Evolutionary conservation across 23 tunicate species (phyloP).

Genomic region (Aplidium turbinatum): DNA sequence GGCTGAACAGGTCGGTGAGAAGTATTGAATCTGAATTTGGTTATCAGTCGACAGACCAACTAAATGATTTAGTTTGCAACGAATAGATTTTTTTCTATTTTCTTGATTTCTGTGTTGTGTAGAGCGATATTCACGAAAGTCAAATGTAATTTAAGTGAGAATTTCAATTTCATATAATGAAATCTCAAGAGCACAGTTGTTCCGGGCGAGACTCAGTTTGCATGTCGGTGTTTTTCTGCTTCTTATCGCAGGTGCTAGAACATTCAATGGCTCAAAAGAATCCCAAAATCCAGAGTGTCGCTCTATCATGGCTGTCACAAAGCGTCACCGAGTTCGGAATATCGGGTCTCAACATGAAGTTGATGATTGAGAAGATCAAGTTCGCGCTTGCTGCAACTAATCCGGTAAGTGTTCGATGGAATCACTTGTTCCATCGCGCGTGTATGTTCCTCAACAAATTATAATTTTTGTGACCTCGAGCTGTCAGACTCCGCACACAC

Average conservation of each 20-base stretch:
- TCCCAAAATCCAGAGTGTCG: conserved; percentile 89
- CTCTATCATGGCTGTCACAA: conserved; percentile 63
- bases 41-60: neutral
- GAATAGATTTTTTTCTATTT: too few species aligned
- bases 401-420: conserved; percentile 50
- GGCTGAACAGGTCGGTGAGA: conserved; percentile 49
- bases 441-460: too few species aligned
- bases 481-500: too few species aligned
- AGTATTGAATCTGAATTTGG: neutral
- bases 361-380: conserved; percentile 63
- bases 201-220: too few species aligned
- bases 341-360: conserved; percentile 59
- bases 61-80: too few species aligned
- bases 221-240: too few species aligned
- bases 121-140: too few species aligned
- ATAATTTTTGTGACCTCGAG: too few species aligned
- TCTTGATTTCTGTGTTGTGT: too few species aligned
- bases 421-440: too few species aligned
- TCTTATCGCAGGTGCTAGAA: conserved; percentile 40
- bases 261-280: conserved; percentile 76
- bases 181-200: neutral
- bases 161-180: neutral
- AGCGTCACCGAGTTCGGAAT: conserved; percentile 69
- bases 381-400: conserved; percentile 80
- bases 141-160: too few species aligned